Base-by-base conservation (phyloP, 2,888 invertebrate genomes). In the Limnephilus lunatus region DNA sequence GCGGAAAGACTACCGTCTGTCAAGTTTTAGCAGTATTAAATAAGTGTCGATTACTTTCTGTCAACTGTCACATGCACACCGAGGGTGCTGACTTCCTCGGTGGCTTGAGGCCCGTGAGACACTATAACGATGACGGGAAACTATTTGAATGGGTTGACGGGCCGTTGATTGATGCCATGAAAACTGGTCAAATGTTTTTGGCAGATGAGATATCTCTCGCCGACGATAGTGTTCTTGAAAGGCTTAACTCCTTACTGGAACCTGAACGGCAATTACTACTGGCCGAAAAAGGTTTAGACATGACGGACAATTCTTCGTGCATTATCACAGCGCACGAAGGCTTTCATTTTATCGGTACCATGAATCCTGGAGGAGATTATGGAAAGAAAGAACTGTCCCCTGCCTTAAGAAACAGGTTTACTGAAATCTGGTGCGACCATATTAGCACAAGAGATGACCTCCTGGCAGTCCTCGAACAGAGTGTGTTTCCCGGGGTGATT, bases 341-440 rank as follows among this genome's bases (percentile, higher is more conserved):
- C 15, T 99, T 99, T 95, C 97, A 98, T 94, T 98, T 99, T 94
- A 97, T 99, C 92, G 99, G 99, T 2, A 99, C 99, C 0, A 99
- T 99, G 99, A 99, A 99, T 96, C 99, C 99, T 12, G 99, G 99
- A 19, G 99, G 99, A 0, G 99, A 99, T 96, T 99, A 98, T 95
- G 99, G 99, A 4, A 99, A 99, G 95, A 99, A 99, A 95, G 99
- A 99, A 96, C 96, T 99, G 15, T 99, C 99, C 0, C 99, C 99
- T 0, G 99, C 99, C 0, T 95, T 99, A 89, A 96, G 99, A 90
- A 99, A 99, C 96, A 97, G 99, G 88, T 99, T 99, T 94, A 99
- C 99, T 0, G 99, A 99, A 96, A 99, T 99, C 94, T 99, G 99
- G 99, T 99, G 99, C 94, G 98, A 98, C 91, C 97, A 97, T 89